These are phyloP conservation scores for Lagria hirta DNA, from an alignment of 2,888 invertebrate species.

Conservation along the genomic window DNA sequence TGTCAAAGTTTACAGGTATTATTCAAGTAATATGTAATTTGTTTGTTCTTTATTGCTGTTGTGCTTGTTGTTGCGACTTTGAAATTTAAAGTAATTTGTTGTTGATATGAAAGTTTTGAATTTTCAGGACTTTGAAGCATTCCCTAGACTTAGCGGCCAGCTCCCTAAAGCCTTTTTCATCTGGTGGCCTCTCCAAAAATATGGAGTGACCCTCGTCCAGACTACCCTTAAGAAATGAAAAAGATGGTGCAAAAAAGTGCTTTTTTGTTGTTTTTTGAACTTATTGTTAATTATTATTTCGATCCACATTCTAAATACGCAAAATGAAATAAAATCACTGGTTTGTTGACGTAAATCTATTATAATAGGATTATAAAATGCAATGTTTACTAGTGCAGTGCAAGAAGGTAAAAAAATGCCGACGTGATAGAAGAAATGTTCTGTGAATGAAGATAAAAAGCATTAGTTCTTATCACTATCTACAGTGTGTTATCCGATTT, in stretches of 20 bases:
- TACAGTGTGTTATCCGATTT: conserved; percentile 15
- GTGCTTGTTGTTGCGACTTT: too few species aligned
- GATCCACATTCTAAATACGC: too few species aligned
- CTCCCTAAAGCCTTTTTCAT: conserved; percentile 27
- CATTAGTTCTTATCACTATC: conserved; percentile 14
- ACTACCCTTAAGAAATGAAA: conserved; percentile 27
- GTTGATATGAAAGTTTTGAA: conserved; percentile 12
- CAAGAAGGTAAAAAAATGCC: conserved; percentile 24
- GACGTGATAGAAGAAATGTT: conserved; percentile 28
- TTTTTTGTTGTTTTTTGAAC: conserved; percentile 28
- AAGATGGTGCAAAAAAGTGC: conserved; percentile 31
- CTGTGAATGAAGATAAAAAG: conserved; percentile 15
- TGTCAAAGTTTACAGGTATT: too few species aligned
- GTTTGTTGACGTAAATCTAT: conserved; percentile 29
- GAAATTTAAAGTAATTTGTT: too few species aligned
- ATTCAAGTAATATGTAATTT: too few species aligned
- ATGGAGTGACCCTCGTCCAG: conserved; percentile 31
- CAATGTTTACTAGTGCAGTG: conserved; percentile 30
- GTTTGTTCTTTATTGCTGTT: too few species aligned
- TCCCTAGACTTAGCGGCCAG: conserved; percentile 20
- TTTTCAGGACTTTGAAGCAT: conserved; percentile 25
- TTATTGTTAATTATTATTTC: conserved; percentile 8
- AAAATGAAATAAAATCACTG: too few species aligned
- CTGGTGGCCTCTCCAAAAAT: conserved; percentile 31
- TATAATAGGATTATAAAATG: conserved; percentile 24